Conservation (phyloP, 2,113 vertebrate species). For the Crypturellus undulatus region DNA sequence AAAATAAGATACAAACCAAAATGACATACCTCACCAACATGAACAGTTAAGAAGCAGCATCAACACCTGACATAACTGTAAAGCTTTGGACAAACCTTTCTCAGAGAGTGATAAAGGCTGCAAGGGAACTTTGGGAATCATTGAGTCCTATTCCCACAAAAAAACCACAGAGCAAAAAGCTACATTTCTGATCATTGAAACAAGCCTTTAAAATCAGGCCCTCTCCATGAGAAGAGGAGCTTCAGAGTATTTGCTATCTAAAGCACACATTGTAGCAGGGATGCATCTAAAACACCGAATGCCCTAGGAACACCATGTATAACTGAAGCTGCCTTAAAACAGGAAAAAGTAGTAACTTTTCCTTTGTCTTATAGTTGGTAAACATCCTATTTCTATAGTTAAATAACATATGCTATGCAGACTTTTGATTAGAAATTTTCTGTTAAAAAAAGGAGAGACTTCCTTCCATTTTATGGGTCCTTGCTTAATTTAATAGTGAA, state of each 20-base stretch:
- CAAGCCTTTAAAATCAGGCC: background rate
- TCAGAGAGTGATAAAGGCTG: too few relatives aligned
- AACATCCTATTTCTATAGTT: constrained; percentile 5
- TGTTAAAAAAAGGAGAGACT: background rate
- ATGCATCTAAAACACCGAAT: background rate
- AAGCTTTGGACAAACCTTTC: background rate
- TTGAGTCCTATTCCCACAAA: too few relatives aligned
- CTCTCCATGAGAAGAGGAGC: background rate
- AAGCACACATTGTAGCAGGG: background rate
- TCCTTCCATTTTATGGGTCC: constrained; percentile 19
- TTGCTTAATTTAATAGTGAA: constrained; percentile 27
- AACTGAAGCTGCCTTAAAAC: background rate
- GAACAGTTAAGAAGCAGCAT: background rate
- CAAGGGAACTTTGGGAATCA: too few relatives aligned
- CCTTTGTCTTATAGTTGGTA: background rate
- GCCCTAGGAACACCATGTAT: background rate
- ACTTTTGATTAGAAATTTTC: constrained; percentile 5
- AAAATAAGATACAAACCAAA: background rate
- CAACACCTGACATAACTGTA: background rate
- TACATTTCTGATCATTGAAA: background rate
- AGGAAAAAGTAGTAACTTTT: background rate
- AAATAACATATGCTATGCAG: background rate
- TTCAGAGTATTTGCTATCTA: background rate
- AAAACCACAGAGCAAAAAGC: background rate
- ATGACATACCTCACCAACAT: background rate